phyloP scores from a whole-genome alignment of 2,888 invertebrate species.

The Idaea straminata region DNA sequence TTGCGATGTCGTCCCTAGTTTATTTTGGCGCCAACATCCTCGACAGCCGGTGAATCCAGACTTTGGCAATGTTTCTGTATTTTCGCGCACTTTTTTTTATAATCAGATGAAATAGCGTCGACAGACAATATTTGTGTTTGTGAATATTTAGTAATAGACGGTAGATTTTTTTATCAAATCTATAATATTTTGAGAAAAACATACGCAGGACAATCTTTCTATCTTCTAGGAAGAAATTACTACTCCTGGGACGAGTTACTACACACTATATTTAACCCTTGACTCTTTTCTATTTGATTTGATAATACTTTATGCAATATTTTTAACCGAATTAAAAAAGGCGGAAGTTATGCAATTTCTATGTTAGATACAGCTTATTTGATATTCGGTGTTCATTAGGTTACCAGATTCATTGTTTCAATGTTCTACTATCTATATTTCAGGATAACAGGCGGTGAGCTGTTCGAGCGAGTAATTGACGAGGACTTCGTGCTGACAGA shows the following conservation, averaged over 20 bases:
- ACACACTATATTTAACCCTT: no score
- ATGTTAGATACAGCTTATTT: neutral
- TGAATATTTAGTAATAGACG: constrained; percentile 5
- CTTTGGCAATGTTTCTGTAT: constrained; percentile 37
- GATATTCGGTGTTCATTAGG: neutral
- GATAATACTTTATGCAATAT: no score
- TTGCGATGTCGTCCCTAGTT: constrained; percentile 36
- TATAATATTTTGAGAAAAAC: no score
- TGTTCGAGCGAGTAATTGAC: constrained; percentile 99
- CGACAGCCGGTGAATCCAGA: constrained; percentile 32
- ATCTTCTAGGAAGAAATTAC: no score
- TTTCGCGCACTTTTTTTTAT: constrained; percentile 22
- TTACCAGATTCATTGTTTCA: neutral
- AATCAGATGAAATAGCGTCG: neutral
- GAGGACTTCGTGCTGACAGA: constrained; percentile 99
- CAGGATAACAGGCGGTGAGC: constrained; percentile 98
- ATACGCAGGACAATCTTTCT: no score
- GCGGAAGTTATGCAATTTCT: no score
- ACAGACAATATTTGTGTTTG: neutral
- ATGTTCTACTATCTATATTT: constrained; percentile 36
- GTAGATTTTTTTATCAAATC: no score
- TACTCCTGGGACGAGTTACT: no score
- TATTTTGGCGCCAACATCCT: constrained; percentile 48
- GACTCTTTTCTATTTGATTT: no score
- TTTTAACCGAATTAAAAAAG: no score